Evolutionary conservation across 2,797 vertebrate species (phyloP).

Genomic region (Chloroceryle amazona): DNA sequence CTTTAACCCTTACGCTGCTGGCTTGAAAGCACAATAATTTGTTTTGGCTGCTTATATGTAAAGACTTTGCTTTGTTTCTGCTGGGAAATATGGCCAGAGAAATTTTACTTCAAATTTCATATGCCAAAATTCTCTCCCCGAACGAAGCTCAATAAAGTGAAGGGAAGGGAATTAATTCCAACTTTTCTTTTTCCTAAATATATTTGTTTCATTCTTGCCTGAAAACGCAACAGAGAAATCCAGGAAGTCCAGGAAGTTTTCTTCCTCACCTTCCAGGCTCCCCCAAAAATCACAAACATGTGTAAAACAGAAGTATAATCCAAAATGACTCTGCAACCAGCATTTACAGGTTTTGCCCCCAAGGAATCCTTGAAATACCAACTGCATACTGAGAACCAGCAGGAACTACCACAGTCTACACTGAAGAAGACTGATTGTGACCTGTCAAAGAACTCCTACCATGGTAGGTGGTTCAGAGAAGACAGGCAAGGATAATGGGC

Average conservation of each 20-base stretch:
- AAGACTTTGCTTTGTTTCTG: not conserved
- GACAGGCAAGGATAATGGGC: not conserved
- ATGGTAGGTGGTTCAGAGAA: not conserved
- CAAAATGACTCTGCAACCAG: not conserved
- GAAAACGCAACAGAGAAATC: not conserved
- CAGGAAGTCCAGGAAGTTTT: not conserved
- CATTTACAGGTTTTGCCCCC: not conserved
- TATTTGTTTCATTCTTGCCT: not conserved
- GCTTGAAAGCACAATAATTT: not conserved
- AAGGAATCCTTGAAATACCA: not conserved
- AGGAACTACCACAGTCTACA: not conserved
- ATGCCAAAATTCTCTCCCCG: constrained; percentile 4
- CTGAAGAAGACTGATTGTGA: not conserved
- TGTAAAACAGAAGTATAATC: not conserved
- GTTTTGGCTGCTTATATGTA: not conserved
- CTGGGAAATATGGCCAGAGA: not conserved
- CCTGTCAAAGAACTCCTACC: not conserved
- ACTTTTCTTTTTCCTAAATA: not conserved
- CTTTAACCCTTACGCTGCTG: not conserved
- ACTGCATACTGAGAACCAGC: not conserved
- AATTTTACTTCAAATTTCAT: not conserved
- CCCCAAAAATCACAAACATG: not conserved
- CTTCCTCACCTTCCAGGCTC: not conserved
- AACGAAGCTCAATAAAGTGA: not conserved
- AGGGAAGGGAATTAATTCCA: not conserved